Percentiles rank a stretch among this genome's conserved stretches.
phyloP scores from a whole-genome alignment of 2,797 vertebrate species.

The Hephaestus fuliginosus region DNA sequence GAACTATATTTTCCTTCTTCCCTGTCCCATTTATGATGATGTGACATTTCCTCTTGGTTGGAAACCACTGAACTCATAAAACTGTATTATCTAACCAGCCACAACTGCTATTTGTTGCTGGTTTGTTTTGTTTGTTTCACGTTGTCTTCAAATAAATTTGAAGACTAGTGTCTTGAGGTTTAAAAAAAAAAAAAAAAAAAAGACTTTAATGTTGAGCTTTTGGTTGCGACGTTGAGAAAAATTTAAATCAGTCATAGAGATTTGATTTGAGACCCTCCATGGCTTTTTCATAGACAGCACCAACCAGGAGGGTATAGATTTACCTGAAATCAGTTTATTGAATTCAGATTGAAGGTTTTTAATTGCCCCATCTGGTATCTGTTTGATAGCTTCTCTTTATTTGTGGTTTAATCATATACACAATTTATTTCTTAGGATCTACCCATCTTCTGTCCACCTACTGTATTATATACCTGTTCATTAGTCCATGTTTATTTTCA shows the following conservation, averaged over 20 bases:
- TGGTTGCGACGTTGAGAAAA: neutral
- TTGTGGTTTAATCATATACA: neutral
- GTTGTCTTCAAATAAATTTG: neutral
- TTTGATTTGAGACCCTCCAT: neutral
- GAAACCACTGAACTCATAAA: neutral
- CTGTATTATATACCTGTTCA: neutral
- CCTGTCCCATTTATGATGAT: neutral
- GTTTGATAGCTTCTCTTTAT: neutral
- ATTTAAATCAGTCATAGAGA: neutral
- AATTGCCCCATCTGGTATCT: too few species aligned
- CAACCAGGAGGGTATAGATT: neutral
- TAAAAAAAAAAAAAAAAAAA: neutral
- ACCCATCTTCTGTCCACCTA: neutral
- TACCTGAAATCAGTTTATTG: too few species aligned
- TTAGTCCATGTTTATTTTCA: neutral
- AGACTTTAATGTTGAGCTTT: neutral
- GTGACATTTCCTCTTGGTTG: neutral
- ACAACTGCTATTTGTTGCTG: neutral
- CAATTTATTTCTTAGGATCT: neutral
- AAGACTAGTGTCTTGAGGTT: neutral
- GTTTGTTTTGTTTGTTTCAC: neutral
- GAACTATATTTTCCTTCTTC: neutral
- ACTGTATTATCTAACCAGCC: neutral
- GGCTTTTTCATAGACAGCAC: neutral
- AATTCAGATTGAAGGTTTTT: neutral